Conservation (phyloP, 2,797 vertebrate species). For the Rhynchonycteris naso region DNA sequence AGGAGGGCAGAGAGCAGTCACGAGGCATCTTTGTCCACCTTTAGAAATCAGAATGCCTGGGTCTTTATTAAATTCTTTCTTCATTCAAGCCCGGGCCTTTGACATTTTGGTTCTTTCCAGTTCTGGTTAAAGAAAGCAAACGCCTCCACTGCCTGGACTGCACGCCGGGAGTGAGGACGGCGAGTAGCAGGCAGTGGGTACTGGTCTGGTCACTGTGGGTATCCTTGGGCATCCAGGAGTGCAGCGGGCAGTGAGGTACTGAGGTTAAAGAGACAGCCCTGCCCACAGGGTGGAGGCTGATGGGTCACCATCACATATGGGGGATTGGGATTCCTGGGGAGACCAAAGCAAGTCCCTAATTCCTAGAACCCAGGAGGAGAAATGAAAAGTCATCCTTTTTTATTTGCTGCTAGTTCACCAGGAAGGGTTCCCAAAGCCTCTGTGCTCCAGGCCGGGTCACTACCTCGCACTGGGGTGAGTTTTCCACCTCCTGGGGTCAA, state of each 20-base stretch:
- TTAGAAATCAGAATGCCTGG: not conserved
- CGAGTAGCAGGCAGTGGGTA: fast-evolving
- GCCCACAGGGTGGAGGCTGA: not conserved
- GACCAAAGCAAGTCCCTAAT: not conserved
- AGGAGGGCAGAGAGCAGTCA: not conserved
- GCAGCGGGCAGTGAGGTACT: not conserved
- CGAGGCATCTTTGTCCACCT: not conserved
- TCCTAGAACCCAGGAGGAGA: not conserved
- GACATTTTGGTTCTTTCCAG: not conserved
- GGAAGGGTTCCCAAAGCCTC: not conserved
- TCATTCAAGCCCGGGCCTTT: fast-evolving
- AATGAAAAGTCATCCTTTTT: not conserved
- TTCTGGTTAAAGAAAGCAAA: not conserved
- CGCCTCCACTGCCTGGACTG: fast-evolving
- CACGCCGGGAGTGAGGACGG: not conserved
- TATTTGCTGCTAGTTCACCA: fast-evolving
- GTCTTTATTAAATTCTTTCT: not conserved
- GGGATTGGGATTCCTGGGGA: not conserved
- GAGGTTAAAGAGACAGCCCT: not conserved
- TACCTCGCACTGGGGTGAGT: fast-evolving
- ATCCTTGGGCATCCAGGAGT: not conserved
- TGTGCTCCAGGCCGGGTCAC: fast-evolving
- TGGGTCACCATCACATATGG: not conserved
- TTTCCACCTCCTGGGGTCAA: not conserved
- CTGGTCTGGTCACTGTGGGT: not conserved